Conservation (phyloP, 2,888 invertebrate species). For the Parthenolecanium corni region DNA sequence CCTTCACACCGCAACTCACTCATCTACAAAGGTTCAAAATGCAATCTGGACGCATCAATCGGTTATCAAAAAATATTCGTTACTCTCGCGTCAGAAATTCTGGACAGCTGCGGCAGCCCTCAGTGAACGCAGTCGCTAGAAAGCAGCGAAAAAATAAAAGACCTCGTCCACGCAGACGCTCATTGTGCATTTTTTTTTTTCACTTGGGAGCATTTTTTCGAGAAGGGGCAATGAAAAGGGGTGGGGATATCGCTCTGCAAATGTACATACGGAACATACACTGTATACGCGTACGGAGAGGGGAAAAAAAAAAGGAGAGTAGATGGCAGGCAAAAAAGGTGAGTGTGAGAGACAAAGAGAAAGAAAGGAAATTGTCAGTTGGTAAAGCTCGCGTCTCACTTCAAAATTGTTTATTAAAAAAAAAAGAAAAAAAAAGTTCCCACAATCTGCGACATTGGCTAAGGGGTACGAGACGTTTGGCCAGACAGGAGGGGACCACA, state of each 20-base stretch:
- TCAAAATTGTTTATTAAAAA: no score
- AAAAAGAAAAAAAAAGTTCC: background rate
- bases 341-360: background rate
- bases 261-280: background rate
- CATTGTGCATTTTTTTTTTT: no score
- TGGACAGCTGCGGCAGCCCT: background rate
- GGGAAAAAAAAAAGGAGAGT: background rate
- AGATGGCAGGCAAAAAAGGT: background rate
- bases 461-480: slow-evolving; percentile 5
- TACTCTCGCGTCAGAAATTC: background rate
- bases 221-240: no score
- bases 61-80: background rate
- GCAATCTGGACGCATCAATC: no score
- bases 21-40: no score
- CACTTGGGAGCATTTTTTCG: no score
- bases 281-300: background rate
- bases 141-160: no score
- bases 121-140: background rate
- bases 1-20: no score
- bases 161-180: no score
- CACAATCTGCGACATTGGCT: slow-evolving; percentile 16
- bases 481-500: slow-evolving; percentile 4
- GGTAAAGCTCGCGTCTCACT: background rate
- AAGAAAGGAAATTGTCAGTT: slow-evolving; percentile 16
- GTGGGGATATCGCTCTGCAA: background rate